These are phyloP conservation scores for Zophobas morio DNA, from an alignment of 1,140 invertebrate species.

Conservation along the genomic window DNA sequence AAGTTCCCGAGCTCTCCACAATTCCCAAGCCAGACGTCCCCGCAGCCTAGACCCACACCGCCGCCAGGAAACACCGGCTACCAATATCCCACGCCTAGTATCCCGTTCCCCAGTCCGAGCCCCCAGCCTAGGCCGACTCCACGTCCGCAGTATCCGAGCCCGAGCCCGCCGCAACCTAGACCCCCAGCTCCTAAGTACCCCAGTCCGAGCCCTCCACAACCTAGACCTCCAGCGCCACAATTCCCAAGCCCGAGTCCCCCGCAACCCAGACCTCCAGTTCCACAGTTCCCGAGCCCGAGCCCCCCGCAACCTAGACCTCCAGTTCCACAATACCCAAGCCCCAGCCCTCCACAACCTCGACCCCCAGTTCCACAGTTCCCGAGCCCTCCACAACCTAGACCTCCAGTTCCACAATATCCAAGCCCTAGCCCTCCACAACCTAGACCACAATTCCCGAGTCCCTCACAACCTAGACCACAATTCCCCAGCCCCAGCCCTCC, in stretches of 20 bases:
- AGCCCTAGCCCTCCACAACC: slow-evolving; percentile 33
- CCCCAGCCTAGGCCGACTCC: slow-evolving; percentile 12
- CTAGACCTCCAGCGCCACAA: too few species aligned
- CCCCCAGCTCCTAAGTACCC: slow-evolving; percentile 1
- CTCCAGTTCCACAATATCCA: slow-evolving; percentile 29
- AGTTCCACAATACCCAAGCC: slow-evolving; percentile 34
- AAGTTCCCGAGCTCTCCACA: too few species aligned
- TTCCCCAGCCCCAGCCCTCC: slow-evolving; percentile 38
- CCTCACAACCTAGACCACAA: slow-evolving; percentile 24
- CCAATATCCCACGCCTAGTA: slow-evolving; percentile 8
- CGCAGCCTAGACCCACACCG: too few species aligned
- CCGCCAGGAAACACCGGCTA: background rate
- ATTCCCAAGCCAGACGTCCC: too few species aligned
- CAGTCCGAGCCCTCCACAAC: slow-evolving; percentile 26
- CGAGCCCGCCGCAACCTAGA: slow-evolving; percentile 37
- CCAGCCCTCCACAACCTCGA: slow-evolving; percentile 26
- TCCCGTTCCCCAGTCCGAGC: slow-evolving; percentile 10
- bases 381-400: slow-evolving; percentile 42
- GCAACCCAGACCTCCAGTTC: slow-evolving; percentile 14
- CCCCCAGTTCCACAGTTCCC: background rate
- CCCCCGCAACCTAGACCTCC: slow-evolving; percentile 17
- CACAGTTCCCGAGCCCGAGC: slow-evolving; percentile 9
- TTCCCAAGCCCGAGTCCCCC: slow-evolving; percentile 43
- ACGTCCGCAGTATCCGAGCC: slow-evolving; percentile 25
- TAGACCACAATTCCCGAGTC: slow-evolving; percentile 29